Percentiles rank a stretch among this genome's conserved stretches.
These are phyloP conservation scores for Drosophila sucinea DNA, from an alignment of 1,140 invertebrate genomes.

Conservation along the genomic window DNA sequence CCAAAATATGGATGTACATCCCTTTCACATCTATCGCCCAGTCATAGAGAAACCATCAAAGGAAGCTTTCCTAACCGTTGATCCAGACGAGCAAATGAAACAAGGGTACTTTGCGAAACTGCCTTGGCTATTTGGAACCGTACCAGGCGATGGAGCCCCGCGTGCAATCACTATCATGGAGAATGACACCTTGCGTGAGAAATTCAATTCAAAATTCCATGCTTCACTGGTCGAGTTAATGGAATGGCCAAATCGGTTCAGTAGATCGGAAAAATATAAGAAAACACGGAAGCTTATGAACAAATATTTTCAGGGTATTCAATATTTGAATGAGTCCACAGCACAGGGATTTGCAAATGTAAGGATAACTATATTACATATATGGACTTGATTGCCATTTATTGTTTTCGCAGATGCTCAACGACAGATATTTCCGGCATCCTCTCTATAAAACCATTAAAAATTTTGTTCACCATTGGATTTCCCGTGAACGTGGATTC, in stretches of 20 bases:
- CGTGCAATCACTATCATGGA: conserved; percentile 76
- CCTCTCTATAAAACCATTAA: conserved; percentile 53
- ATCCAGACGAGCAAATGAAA: conserved; percentile 73
- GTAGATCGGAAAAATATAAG: background rate
- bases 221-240: conserved; percentile 63
- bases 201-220: conserved; percentile 76
- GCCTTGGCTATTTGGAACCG: conserved; percentile 83
- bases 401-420: conserved; percentile 37
- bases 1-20: conserved; percentile 83
- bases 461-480: conserved; percentile 37
- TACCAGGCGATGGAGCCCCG: conserved; percentile 83
- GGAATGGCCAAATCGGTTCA: conserved; percentile 57
- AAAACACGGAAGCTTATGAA: conserved; percentile 42
- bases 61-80: conserved; percentile 78
- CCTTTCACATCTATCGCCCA: conserved; percentile 83
- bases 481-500: conserved; percentile 35
- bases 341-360: conserved; percentile 66
- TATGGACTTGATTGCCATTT: background rate
- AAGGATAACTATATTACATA: conserved; percentile 26
- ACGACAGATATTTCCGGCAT: conserved; percentile 59
- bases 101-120: conserved; percentile 71
- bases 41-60: conserved; percentile 67
- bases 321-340: conserved; percentile 51
- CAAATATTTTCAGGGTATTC: conserved; percentile 57
- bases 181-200: conserved; percentile 57